phyloP scores from a whole-genome alignment of 2,113 vertebrate genomes.

The Malaclemys terrapin region DNA sequence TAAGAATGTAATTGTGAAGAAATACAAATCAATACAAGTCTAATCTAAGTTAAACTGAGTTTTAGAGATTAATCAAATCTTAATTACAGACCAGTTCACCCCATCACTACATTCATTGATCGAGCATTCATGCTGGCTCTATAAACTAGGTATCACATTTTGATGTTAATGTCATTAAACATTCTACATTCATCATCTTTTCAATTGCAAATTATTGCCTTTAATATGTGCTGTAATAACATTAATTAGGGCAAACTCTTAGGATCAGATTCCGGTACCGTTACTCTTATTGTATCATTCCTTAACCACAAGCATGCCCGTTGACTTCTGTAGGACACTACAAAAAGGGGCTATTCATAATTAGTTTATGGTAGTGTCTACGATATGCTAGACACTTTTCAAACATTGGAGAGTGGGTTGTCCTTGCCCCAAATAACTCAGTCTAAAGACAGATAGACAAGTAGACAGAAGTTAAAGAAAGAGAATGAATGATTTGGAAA shows the following conservation, averaged over 20 bases:
- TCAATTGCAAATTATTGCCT: constrained; percentile 54
- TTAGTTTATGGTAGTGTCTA: constrained; percentile 35
- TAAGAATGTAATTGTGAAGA: constrained; percentile 62
- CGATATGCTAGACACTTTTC: background rate
- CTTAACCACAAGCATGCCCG: background rate
- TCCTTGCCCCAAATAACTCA: background rate
- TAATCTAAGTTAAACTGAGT: constrained; percentile 75
- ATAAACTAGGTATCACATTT: constrained; percentile 70
- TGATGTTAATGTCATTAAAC: constrained; percentile 70
- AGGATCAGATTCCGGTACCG: constrained; percentile 31
- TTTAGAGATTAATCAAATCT: constrained; percentile 80
- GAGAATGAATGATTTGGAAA: background rate
- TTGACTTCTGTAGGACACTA: constrained; percentile 9
- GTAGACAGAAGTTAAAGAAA: background rate
- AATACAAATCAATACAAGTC: constrained; percentile 71
- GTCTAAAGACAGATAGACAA: background rate
- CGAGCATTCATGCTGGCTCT: constrained; percentile 41
- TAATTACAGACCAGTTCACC: constrained; percentile 75
- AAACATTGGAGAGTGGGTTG: background rate
- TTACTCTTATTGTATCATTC: constrained; percentile 37
- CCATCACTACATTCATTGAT: constrained; percentile 59
- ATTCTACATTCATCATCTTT: constrained; percentile 61
- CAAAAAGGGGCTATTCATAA: background rate
- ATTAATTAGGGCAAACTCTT: constrained; percentile 71
- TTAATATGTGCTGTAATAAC: constrained; percentile 46